Percentiles rank a stretch among this genome's conserved stretches.
Evolutionary conservation across 2,888 invertebrate species (phyloP).

Genomic region (Pyrgus malvae): DNA sequence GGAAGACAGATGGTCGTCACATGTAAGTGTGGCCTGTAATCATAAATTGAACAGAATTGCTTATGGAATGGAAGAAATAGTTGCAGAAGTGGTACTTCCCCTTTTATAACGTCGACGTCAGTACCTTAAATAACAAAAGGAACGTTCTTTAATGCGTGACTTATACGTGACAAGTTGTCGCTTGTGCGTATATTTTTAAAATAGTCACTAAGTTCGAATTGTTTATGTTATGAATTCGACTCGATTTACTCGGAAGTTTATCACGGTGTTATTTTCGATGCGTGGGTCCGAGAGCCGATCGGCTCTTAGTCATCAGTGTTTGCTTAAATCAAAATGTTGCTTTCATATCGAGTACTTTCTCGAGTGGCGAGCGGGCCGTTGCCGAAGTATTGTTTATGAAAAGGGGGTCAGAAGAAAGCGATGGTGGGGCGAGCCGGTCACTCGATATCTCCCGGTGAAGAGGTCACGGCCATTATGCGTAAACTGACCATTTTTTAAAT

Average conservation of each 20-base stretch:
- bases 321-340: constrained; percentile 37
- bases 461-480: constrained; percentile 69
- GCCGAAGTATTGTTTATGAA: constrained; percentile 78
- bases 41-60: neutral
- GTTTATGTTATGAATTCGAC: neutral
- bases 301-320: constrained; percentile 34
- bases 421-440: constrained; percentile 63
- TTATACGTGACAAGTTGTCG: no score
- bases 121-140: neutral
- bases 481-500: constrained; percentile 31
- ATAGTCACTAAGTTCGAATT: neutral
- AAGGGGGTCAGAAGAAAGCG: constrained; percentile 81
- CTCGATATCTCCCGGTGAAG: constrained; percentile 71
- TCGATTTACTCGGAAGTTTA: neutral
- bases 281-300: constrained; percentile 9
- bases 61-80: no score
- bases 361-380: constrained; percentile 59
- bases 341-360: constrained; percentile 71
- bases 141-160: neutral
- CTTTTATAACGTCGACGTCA: no score
- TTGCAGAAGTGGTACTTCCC: no score
- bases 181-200: neutral
- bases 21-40: no score
- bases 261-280: constrained; percentile 4
- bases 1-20: no score